Conservation (phyloP, 2,113 vertebrate genomes). For the Triplophysa dalaica region DNA sequence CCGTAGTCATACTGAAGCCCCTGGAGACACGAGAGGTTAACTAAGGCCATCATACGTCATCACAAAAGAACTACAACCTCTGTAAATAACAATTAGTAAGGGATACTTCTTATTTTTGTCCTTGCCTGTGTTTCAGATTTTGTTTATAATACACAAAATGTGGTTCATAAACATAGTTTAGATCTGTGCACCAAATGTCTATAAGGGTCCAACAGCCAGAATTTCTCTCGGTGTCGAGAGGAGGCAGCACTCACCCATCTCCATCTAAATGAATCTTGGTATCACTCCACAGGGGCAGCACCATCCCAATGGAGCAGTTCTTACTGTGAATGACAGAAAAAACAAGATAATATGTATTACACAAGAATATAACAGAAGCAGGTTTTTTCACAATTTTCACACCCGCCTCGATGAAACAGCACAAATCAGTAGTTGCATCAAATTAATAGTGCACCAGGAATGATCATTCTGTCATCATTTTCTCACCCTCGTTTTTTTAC, state of each 20-base stretch:
- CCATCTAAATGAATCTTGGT: slow-evolving; percentile 96
- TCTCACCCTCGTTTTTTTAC: too few species aligned
- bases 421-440: too few species aligned
- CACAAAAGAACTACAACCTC: background rate
- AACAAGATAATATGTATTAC: background rate
- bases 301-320: slow-evolving; percentile 95
- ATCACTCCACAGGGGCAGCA: slow-evolving; percentile 94
- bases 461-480: too few species aligned
- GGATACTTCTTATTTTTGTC: background rate
- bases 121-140: background rate
- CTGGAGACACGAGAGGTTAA: slow-evolving; percentile 64
- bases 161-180: background rate
- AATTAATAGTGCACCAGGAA: too few species aligned
- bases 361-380: background rate
- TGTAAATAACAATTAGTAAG: background rate
- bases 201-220: background rate
- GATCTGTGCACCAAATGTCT: background rate
- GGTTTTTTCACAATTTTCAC: too few species aligned
- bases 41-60: background rate
- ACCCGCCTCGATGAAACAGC: too few species aligned
- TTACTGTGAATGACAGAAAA: slow-evolving; percentile 66
- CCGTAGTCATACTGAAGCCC: slow-evolving; percentile 95
- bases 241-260: slow-evolving; percentile 83
- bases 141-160: background rate
- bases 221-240: background rate